Evolutionary conservation across 2,888 invertebrate genomes (phyloP), one percentile per base, ranked within the genome.

Genomic region (Amaurobius ferox): DNA sequence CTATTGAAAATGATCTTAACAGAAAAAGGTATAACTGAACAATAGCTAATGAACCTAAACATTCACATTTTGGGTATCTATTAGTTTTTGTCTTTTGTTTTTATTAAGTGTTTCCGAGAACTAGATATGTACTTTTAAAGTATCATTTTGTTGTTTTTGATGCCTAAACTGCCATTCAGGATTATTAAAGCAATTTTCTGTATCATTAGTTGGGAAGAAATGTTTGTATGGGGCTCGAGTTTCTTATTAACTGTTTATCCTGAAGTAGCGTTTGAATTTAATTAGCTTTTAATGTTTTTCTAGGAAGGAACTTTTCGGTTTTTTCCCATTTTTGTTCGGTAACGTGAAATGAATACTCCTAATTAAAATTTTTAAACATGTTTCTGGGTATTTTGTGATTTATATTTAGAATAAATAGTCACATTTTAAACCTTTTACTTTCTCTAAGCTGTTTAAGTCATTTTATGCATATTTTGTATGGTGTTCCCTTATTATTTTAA

Each of bases 31-130:
- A 29, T 19, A 67, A 23, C n/a, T 35, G 55, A 39, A 73, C 61
- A 73, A 80, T 16, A 44, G 73, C 67, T 80, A 73, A 80, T 80
- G 80, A 80, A 61, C 39, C 29, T 39, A 13, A 39, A 32, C 48
- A 39, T 35, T 3, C 55, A 23, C 66, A 30, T 73, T 73, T 32
- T 30, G 26, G 35, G 61, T 67, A 55, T 72, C 66, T 64, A 48
- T 73, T 68, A 68, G 66, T 32, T 66, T 23, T 55, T 55, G 1
- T 55, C 16, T 55, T 55, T n/a, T 55, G 19, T 3, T n/a, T 55
- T 55, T 23, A 23, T 55, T 55, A 55, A 23, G 55, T 5, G 55
- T 55, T 1, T 6, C 23, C 5, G 55, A 55, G 16, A 7, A 44
- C 16, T 44, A 16, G 16, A 44, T 44, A 44, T 55, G 2, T 44